Percentiles rank a stretch among this genome's conserved stretches.
Conservation (phyloP, 2,888 invertebrate species). For the Trissolcus brochymenae region DNA sequence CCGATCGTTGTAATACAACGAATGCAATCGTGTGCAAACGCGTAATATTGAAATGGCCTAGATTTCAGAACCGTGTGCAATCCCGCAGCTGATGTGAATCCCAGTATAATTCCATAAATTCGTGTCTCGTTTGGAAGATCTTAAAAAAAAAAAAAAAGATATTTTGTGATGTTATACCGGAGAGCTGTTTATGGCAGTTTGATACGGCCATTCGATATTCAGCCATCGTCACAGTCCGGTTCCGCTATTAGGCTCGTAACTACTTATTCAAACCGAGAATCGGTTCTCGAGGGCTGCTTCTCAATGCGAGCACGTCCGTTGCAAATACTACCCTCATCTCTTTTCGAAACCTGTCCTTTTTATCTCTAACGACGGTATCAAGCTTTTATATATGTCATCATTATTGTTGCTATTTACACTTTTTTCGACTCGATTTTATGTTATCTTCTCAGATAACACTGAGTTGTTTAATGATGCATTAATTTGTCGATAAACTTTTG, state of each 20-base stretch:
- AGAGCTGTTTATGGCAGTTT: conserved; percentile 65
- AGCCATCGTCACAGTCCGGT: conserved; percentile 68
- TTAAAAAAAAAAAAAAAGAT: no score
- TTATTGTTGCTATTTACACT: conserved; percentile 36
- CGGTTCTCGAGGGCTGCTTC: conserved; percentile 63
- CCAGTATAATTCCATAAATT: no score
- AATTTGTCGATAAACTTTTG: no score
- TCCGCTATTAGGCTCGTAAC: conserved; percentile 72
- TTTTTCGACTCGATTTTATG: conserved; percentile 6
- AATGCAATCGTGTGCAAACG: conserved; percentile 1
- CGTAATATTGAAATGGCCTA: conserved; percentile 23
- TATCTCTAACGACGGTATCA: conserved; percentile 60
- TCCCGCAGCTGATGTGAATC: conserved; percentile 12
- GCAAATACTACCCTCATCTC: conserved; percentile 55
- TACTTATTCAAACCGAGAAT: conserved; percentile 73
- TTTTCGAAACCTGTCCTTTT: conserved; percentile 60
- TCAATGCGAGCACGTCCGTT: conserved; percentile 69
- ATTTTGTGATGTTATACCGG: neutral
- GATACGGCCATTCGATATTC: conserved; percentile 68
- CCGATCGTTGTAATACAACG: neutral
- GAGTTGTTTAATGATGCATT: no score
- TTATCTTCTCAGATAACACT: neutral
- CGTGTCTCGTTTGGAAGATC: no score
- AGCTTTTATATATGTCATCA: conserved; percentile 30
- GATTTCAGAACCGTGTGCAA: conserved; percentile 19